phyloP scores from a whole-genome alignment of 92 coral and sea anemone genomes.

The Hydrozoanthus gracilis region DNA sequence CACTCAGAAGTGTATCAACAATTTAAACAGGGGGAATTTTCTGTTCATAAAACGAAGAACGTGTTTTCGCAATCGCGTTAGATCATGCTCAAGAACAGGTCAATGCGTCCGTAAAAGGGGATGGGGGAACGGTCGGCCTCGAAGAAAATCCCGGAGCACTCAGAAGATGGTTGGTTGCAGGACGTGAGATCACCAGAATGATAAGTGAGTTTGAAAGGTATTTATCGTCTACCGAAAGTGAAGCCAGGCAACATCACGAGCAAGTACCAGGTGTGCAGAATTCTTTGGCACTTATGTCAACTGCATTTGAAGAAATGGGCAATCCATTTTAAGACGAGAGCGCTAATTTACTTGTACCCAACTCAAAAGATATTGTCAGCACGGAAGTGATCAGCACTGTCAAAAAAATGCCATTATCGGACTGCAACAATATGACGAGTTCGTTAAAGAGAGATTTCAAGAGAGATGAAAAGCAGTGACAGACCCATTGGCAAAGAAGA shows the following conservation, averaged over 20 bases:
- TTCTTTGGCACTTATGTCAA: conserved; percentile 24
- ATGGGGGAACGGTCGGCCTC: conserved; percentile 11
- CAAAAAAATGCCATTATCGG: too few relatives aligned
- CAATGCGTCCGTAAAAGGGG: conserved; percentile 1
- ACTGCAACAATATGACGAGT: too few relatives aligned
- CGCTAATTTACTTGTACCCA: conserved; percentile 49
- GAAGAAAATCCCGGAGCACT: neutral
- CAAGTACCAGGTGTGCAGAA: conserved; percentile 26
- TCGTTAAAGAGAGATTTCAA: conserved; percentile 47
- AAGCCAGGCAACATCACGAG: conserved; percentile 44
- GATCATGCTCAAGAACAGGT: conserved; percentile 23
- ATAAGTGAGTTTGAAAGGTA: conserved; percentile 8
- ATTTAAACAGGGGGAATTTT: too few relatives aligned
- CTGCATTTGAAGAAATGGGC: too few relatives aligned
- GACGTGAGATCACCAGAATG: conserved; percentile 3
- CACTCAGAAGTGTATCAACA: conserved; percentile 7
- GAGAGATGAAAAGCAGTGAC: conserved; percentile 39
- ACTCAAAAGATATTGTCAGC: too few relatives aligned
- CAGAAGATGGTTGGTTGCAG: conserved; percentile 11
- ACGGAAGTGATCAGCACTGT: too few relatives aligned
- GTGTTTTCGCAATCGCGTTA: neutral
- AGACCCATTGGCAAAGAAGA: conserved; percentile 64
- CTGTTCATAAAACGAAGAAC: conserved; percentile 6
- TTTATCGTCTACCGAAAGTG: neutral
- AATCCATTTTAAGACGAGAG: conserved; percentile 64